Base-by-base conservation (phyloP, 53 echinoderm and acorn worm genomes). In the Mesocentrotus franciscanus region DNA sequence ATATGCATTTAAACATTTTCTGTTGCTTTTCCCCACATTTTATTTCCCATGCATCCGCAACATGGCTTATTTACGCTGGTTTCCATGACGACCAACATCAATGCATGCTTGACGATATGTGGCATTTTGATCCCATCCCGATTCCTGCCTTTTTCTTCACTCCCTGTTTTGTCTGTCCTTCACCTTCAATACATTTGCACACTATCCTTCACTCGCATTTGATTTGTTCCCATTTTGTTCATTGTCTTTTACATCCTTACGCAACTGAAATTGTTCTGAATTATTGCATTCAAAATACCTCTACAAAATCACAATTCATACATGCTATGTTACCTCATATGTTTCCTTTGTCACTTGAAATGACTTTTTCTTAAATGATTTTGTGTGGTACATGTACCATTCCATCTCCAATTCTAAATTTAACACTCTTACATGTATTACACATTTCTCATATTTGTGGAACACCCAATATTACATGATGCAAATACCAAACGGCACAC, bases 1-100 rank as follows among this genome's bases (percentile, higher is more conserved):
- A 87, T 64, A 20, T 57, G 87, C 87, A 87, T 87, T 27, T 57
- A 57, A 87, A 87, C 29, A 29, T 87, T 87, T 87, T 87, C 18
- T 84, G 84, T 84, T 84, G 57, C 57, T 87, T 87, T 87, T 87
- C 57, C 87, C 87, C 35, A 36, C 36, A 22, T 91, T 91, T 90
- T 39, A 61, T 91, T 66, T 66, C 70, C 34, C 62, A 91, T 92
- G 92, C 92, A 74, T 92, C 92, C 92, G 33, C 92, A 56, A 66
- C 92, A 74, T 57, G 92, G 74, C 75, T 42, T 92, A 17, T 70
- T 49, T 42, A 92, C 56, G 55, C 42, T 75, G 74, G 71, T 74
- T 92, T 12, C 72, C 55, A 56, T 92, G 92, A 49, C 66, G 66
- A 91, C 60, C 90, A 70, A 36, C 57, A 66, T 75, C 75, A 71